Conservation (phyloP, 2,888 invertebrate species). For the Phyto melanocephala region DNA sequence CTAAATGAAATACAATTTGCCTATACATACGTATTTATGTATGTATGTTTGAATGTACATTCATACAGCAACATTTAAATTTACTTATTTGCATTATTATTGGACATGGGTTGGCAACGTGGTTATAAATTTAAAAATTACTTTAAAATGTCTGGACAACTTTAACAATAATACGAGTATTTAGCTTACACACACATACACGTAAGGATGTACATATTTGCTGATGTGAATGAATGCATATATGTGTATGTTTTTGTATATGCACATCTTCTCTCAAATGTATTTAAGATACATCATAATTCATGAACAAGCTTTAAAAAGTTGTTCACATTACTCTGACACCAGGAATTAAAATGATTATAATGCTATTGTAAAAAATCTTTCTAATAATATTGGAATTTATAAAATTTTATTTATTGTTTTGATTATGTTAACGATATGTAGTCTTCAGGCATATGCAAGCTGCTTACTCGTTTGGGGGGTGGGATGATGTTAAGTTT, state of each 20-base stretch:
- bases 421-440: too few relatives aligned
- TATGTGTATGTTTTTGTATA: not conserved
- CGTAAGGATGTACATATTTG: not conserved
- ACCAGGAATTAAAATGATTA: not conserved
- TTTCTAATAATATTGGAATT: too few relatives aligned
- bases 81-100: constrained; percentile 25
- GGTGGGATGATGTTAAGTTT: too few relatives aligned
- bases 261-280: not conserved
- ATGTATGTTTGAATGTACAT: too few relatives aligned
- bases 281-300: not conserved
- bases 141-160: not conserved
- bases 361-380: too few relatives aligned
- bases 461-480: too few relatives aligned
- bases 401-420: too few relatives aligned
- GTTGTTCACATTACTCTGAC: not conserved
- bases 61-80: not conserved
- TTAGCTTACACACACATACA: not conserved
- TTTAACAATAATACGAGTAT: not conserved
- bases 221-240: not conserved
- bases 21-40: too few relatives aligned
- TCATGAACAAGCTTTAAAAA: not conserved
- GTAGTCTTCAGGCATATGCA: too few relatives aligned
- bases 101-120: constrained; percentile 32
- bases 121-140: constrained; percentile 39
- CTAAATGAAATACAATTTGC: not conserved